A percentile compares a stretch with the other conserved stretches of the same genome.
phyloP scores from a whole-genome alignment of 2,113 vertebrate species.

The Salvelinus sp. region DNA sequence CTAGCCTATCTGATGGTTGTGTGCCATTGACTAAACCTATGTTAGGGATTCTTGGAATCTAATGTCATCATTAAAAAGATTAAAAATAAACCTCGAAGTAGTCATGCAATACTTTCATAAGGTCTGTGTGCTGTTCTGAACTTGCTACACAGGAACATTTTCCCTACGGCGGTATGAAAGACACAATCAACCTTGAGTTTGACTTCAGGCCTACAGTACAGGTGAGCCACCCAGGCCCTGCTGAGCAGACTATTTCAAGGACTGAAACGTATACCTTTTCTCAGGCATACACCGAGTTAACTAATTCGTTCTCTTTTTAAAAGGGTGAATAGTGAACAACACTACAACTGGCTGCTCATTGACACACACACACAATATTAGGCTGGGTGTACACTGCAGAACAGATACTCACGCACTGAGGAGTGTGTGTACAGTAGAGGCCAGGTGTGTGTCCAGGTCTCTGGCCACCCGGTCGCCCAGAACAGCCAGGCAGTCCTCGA shows the following conservation, averaged over 20 bases:
- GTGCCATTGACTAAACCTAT: neutral
- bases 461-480: conserved; percentile 77
- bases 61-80: too few relatives aligned
- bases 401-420: conserved; percentile 82
- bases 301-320: too few relatives aligned
- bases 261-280: too few relatives aligned
- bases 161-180: neutral
- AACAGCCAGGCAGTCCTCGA: conserved; percentile 87
- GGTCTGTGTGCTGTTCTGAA: neutral
- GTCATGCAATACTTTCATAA: neutral
- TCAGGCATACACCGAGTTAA: too few relatives aligned
- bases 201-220: neutral
- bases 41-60: too few relatives aligned
- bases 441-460: conserved; percentile 78
- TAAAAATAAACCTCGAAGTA: too few relatives aligned
- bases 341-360: neutral
- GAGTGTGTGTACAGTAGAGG: conserved; percentile 76
- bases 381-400: neutral
- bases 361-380: too few relatives aligned
- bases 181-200: neutral
- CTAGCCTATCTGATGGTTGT: neutral
- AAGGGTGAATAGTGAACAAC: too few relatives aligned
- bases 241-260: too few relatives aligned
- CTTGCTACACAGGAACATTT: neutral
- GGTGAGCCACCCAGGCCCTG: too few relatives aligned